Base-by-base conservation (phyloP, 1,140 invertebrate genomes). In the Drosophila aff. region DNA sequence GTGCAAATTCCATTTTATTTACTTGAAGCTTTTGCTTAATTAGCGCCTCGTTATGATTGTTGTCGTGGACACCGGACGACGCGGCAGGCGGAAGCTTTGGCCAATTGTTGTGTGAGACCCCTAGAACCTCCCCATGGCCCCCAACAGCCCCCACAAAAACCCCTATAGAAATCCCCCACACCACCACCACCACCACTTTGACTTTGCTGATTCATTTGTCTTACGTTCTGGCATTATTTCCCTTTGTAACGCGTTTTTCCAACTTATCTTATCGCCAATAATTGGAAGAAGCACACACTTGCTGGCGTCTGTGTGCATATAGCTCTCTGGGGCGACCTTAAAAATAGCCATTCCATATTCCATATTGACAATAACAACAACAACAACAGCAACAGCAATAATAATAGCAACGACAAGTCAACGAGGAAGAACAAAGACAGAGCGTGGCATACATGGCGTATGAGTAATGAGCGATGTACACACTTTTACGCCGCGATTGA, bases 1-100 rank as follows among this genome's bases (percentile, higher is more conserved):
- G 79, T 76, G 69, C 83, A 85, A 87, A 87, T 87, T 85, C 83
- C 74, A 79, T 64, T 85, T 86, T 82, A 87, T 86, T 87, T 86
- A 86, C 80, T 85, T 66, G 73, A 31, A 72, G 63, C 52, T 66
- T 79, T 71, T 87, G 82, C 83, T 85, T 85, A 87, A 85, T 85
- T 85, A 85, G 83, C 83, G 83, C 49, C 77, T 76, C 79, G 72
- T 79, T 84, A 74, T 80, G 69, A 40, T 69, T 82, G 49, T 65
- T 66, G 50, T 69, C 63, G 44, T 63, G 46, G 64, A 53, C 68
- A 55, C 43, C 41, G 13, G 63, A 26, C 43, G 50, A 58, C 36
- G 28, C 36, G 28, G 46, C 23, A 89, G 55, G 67, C 82, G 82
- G 82, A 86, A 86, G 82, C 76, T 80, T 67, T 80, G 67, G 61